Evolutionary conservation across 2,888 invertebrate species (phyloP), one percentile per base, ranked within the genome.

Genomic region (Lithodes maja): DNA sequence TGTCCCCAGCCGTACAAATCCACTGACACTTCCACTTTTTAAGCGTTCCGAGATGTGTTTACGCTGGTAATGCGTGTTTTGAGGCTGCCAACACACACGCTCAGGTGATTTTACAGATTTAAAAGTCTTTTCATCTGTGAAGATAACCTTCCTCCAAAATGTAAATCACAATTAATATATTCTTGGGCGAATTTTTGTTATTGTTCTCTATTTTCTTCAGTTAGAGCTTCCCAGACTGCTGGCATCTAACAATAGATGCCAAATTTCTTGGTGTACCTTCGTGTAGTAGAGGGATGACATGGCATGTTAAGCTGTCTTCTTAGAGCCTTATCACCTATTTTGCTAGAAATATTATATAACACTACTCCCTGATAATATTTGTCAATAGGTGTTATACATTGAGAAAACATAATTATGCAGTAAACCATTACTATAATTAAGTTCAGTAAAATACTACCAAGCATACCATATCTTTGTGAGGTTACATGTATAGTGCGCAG

Each of bases 261-360:
- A 1, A 12, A 12, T 71, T 71, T 17, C 17, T 71, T 71, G n/a
- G 3, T 2, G 2, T 71, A 5, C 5, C 71, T 71, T 71, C 71
- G 15, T 71, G 71, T 71, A 12, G 71, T 71, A 71, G 71, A 71
- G 71, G 71, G 71, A 71, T 71, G 71, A 71, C 71, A 71, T 71
- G 71, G 71, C 71, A 71, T 2, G 71, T 71, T 17, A 9, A 71
- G 71, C 71, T 3, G 71, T 71, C 71, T n/a, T 71, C n/a, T 71
- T 12, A 71, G 71, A 2, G 12, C 71, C 5, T 12, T 71, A 71
- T 3, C 71, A 71, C 71, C n/a, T 1, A n/a, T 15, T 71, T 71
- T 71, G 33, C 33, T 33, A 33, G 33, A 33, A 33, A 33, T 33
- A 33, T 33, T 33, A 33, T 33, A 33, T 33, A 33, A 33, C 33